Evolutionary conservation across 92 coral and sea anemone genomes (phyloP).

Genomic region (Isaurus tuberculatus): DNA sequence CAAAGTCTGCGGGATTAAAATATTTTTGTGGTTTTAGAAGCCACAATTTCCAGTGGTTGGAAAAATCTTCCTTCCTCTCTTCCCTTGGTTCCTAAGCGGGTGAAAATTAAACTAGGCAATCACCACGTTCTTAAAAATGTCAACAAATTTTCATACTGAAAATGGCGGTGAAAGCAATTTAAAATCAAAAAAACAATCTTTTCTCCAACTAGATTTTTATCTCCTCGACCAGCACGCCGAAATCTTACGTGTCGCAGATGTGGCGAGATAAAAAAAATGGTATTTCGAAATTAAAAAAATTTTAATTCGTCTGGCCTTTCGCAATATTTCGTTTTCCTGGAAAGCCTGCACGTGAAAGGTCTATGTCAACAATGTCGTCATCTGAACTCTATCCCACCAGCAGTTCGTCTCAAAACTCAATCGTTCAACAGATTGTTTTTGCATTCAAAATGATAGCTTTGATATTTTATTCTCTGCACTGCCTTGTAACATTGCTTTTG

Average conservation of each 20-base stretch:
- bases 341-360: not conserved
- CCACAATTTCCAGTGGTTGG: not conserved
- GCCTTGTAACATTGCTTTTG: conserved; percentile 56
- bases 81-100: not conserved
- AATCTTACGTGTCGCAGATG: conserved; percentile 23
- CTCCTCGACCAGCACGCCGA: not conserved
- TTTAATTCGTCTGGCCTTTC: not conserved
- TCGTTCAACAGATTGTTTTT: conserved; percentile 3
- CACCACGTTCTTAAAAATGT: not conserved
- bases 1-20: not conserved
- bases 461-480: conserved; percentile 52
- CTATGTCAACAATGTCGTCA: conserved; percentile 45
- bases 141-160: not conserved
- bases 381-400: not conserved
- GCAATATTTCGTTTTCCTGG: not conserved
- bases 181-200: not conserved
- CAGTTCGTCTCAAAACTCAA: not conserved
- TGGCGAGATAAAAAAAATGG: conserved; percentile 22
- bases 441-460: conserved; percentile 42
- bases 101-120: not conserved
- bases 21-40: no score
- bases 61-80: not conserved
- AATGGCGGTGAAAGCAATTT: not conserved
- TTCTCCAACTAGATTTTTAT: conserved; percentile 24
- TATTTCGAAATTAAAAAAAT: not conserved